These are phyloP conservation scores for Trinorchestia longiramus DNA, from an alignment of 1,140 invertebrate species.

Conservation along the genomic window DNA sequence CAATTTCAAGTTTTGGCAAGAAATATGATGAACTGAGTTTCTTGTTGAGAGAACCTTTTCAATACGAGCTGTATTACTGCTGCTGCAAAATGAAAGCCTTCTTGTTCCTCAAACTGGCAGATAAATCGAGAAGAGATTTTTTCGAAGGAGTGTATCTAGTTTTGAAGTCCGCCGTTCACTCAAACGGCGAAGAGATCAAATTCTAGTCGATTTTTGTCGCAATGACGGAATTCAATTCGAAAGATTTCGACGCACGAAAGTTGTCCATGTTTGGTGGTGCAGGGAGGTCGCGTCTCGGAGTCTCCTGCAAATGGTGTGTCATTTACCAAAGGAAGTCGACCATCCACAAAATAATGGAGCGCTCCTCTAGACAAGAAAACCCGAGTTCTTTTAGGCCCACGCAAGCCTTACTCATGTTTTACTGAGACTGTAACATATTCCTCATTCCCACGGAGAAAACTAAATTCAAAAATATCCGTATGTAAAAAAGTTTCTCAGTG, in stretches of 20 bases:
- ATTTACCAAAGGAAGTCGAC: conserved; percentile 30
- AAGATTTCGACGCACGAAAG: conserved; percentile 43
- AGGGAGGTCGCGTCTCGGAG: neutral
- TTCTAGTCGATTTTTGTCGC: conserved; percentile 18
- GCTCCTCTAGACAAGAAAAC: conserved; percentile 47
- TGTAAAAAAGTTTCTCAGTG: neutral
- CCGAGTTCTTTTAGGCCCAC: conserved; percentile 6
- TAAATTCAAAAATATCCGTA: neutral
- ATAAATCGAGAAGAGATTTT: conserved; percentile 2
- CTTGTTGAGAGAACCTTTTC: neutral
- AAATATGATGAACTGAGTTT: neutral
- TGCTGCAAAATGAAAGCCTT: neutral
- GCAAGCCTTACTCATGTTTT: conserved; percentile 25
- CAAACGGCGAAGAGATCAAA: neutral
- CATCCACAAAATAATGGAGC: conserved; percentile 29
- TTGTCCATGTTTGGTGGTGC: neutral
- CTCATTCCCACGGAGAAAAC: neutral
- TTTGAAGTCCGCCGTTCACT: neutral
- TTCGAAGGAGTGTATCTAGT: neutral
- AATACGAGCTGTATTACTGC: neutral
- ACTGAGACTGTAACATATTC: neutral
- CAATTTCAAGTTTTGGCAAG: neutral
- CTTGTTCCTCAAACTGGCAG: neutral
- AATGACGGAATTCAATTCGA: conserved; percentile 30
- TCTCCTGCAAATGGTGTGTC: conserved; percentile 43